Conservation (phyloP, 2,797 vertebrate species). For the Lagothrix lagotricha region DNA sequence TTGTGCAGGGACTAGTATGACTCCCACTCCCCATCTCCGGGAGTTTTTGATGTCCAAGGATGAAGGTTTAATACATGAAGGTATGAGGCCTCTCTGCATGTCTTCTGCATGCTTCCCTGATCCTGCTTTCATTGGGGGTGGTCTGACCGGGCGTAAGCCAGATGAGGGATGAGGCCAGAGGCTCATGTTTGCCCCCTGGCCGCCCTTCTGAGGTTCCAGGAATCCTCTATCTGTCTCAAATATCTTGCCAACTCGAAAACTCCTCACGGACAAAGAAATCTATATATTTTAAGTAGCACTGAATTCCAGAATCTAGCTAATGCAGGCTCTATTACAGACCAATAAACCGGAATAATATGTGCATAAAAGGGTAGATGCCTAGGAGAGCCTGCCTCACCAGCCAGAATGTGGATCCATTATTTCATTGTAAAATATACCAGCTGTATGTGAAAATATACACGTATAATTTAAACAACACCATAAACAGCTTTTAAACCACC, state of each 20-base stretch:
- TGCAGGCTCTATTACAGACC: background rate
- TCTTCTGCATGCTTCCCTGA: background rate
- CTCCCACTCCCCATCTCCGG: background rate
- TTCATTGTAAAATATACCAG: background rate
- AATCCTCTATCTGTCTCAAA: background rate
- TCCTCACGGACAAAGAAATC: background rate
- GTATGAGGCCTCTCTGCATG: background rate
- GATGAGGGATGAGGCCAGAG: background rate
- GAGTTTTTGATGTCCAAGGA: background rate
- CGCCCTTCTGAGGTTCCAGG: conserved; percentile 34
- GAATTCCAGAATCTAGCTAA: conserved; percentile 42
- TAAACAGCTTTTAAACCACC: background rate
- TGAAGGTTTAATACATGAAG: background rate
- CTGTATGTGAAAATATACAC: background rate
- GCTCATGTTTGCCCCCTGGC: background rate
- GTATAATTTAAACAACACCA: background rate
- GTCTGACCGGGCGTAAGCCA: background rate
- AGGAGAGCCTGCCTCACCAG: background rate
- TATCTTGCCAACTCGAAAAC: conserved; percentile 33
- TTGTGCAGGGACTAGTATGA: background rate
- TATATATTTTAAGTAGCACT: conserved; percentile 14
- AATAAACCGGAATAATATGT: background rate
- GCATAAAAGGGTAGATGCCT: background rate
- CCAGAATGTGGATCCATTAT: background rate
- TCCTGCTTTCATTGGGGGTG: background rate